A percentile compares a stretch with the other conserved stretches of the same genome.
phyloP scores from a whole-genome alignment of 2,113 vertebrate genomes.

The Protomyctophum bolini region DNA sequence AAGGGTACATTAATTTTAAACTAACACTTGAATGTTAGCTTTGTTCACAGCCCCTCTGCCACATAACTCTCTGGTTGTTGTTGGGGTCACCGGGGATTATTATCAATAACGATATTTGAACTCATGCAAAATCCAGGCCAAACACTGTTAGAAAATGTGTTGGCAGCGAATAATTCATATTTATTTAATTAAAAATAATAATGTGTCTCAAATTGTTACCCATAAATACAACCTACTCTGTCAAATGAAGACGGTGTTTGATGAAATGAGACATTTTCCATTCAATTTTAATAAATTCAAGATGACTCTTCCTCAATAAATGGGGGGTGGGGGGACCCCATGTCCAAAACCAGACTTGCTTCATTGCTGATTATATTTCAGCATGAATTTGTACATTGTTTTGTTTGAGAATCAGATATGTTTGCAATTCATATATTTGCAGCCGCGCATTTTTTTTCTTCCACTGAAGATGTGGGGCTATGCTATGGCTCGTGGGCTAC shows the following conservation, averaged over 20 bases:
- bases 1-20: no score
- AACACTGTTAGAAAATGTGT: no score
- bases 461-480: constrained; percentile 46
- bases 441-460: constrained; percentile 28
- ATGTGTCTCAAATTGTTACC: constrained; percentile 24
- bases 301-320: constrained; percentile 30
- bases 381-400: constrained; percentile 46
- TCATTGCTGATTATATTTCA: constrained; percentile 60
- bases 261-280: constrained; percentile 41
- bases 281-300: constrained; percentile 18
- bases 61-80: no score
- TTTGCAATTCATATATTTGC: constrained; percentile 49
- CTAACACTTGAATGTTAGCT: background rate
- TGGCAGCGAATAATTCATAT: background rate
- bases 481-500: constrained; percentile 43
- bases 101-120: background rate
- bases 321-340: constrained; percentile 3
- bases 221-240: constrained; percentile 43
- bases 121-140: background rate
- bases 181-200: constrained; percentile 7
- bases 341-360: constrained; percentile 50
- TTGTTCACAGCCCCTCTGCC: constrained; percentile 1
- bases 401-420: constrained; percentile 52
- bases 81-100: no score
- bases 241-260: constrained; percentile 5